These are phyloP conservation scores for Pontoporia blainvillei DNA, from an alignment of 2,113 vertebrate species.

Conservation along the genomic window DNA sequence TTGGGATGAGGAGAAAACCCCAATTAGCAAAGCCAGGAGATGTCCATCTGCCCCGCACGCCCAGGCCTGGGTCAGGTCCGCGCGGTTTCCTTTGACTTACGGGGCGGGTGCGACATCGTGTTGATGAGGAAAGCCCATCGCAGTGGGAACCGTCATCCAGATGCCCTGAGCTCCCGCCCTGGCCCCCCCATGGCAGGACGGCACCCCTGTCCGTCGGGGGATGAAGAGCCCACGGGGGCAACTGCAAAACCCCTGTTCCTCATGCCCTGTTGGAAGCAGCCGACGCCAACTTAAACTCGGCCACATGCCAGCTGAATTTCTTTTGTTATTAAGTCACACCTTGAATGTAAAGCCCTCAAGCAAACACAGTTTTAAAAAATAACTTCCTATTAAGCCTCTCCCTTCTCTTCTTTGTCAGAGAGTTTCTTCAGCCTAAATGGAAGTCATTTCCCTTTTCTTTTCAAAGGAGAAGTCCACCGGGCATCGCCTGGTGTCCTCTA, in stretches of 20 bases:
- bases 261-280: neutral
- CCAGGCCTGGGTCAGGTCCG: fast-evolving
- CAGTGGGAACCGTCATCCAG: conserved; percentile 80
- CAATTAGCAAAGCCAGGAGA: conserved; percentile 80
- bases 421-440: too few relatives aligned
- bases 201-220: conserved; percentile 67
- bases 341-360: neutral
- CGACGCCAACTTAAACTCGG: neutral
- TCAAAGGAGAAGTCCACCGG: fast-evolving
- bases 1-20: conserved; percentile 61
- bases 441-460: neutral
- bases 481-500: fast-evolving
- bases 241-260: neutral
- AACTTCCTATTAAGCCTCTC: neutral
- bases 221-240: conserved; percentile 60
- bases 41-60: neutral
- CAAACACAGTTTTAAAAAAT: neutral
- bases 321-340: neutral
- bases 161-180: conserved; percentile 69
- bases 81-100: neutral
- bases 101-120: conserved; percentile 69
- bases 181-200: conserved; percentile 79
- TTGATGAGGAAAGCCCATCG: conserved; percentile 79
- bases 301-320: neutral
- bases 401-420: neutral